Percentiles rank a stretch among this genome's conserved stretches.
phyloP scores from a whole-genome alignment of 2,113 vertebrate genomes.

The Lophius piscatorius region DNA sequence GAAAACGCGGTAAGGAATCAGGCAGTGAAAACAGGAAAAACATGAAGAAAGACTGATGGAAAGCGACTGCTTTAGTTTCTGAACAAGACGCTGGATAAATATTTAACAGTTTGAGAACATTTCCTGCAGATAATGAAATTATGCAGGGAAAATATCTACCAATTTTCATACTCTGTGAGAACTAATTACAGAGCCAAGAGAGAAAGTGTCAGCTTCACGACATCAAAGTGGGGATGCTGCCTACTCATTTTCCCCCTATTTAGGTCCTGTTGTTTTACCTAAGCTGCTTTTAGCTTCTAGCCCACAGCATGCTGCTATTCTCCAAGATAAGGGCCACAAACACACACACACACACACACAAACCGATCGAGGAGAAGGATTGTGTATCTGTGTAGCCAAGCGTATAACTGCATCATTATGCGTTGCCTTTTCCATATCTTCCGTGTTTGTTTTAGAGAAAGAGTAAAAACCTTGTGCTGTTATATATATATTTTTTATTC shows the following conservation, averaged over 20 bases:
- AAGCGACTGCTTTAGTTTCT: conserved; percentile 17
- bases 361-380: conserved; percentile 4
- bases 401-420: not conserved
- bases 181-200: conserved; percentile 68
- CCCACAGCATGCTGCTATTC: conserved; percentile 40
- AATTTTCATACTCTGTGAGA: conserved; percentile 58
- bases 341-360: conserved; percentile 8
- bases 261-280: conserved; percentile 61
- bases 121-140: conserved; percentile 68
- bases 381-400: not conserved
- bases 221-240: conserved; percentile 64
- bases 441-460: conserved; percentile 3
- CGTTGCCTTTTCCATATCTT: not conserved
- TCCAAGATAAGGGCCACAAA: conserved; percentile 51
- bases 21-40: conserved; percentile 29
- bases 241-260: conserved; percentile 51
- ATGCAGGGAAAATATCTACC: conserved; percentile 51
- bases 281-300: conserved; percentile 63
- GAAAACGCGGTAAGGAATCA: conserved; percentile 19
- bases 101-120: conserved; percentile 43
- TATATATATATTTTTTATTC: too few species aligned
- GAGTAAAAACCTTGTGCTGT: too few species aligned
- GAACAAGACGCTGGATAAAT: conserved; percentile 49
- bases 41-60: conserved; percentile 19
- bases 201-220: conserved; percentile 66